Conservation (phyloP, 2,797 vertebrate species). For the Scolopax rusticola region DNA sequence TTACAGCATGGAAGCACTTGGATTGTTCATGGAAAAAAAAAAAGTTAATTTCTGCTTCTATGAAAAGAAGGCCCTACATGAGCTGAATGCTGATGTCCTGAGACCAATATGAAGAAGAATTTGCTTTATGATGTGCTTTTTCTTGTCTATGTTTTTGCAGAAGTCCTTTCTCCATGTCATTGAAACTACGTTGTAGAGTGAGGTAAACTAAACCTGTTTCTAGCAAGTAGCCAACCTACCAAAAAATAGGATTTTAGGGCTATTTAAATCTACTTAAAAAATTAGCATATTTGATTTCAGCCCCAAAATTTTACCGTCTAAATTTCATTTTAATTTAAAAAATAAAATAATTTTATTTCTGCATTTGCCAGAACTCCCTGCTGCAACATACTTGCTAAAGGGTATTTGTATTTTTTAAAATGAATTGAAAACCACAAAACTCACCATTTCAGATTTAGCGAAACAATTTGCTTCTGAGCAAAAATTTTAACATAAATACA, state of each 20-base stretch:
- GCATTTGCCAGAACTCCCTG: not conserved
- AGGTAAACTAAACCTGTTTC: not conserved
- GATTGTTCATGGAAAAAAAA: not conserved
- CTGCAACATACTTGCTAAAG: not conserved
- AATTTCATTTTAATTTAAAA: not conserved
- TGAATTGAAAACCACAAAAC: not conserved
- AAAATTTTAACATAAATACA: not conserved
- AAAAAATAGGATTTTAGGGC: not conserved
- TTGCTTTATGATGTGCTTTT: not conserved
- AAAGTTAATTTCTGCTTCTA: not conserved
- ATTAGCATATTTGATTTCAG: not conserved
- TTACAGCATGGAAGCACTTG: not conserved
- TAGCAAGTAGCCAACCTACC: not conserved
- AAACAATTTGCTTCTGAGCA: not conserved
- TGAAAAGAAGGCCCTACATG: not conserved
- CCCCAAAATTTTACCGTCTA: not conserved
- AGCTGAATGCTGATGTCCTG: not conserved
- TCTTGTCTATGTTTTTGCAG: not conserved
- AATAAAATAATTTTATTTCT: not conserved
- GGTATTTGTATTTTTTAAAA: not conserved
- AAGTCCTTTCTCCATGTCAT: not conserved
- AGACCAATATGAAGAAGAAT: not conserved
- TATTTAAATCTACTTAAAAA: not conserved
- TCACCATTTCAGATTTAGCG: not conserved
- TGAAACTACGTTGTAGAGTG: not conserved